These are phyloP conservation scores for Nomia melanderi DNA, from an alignment of 1,140 invertebrate genomes.

Conservation along the genomic window DNA sequence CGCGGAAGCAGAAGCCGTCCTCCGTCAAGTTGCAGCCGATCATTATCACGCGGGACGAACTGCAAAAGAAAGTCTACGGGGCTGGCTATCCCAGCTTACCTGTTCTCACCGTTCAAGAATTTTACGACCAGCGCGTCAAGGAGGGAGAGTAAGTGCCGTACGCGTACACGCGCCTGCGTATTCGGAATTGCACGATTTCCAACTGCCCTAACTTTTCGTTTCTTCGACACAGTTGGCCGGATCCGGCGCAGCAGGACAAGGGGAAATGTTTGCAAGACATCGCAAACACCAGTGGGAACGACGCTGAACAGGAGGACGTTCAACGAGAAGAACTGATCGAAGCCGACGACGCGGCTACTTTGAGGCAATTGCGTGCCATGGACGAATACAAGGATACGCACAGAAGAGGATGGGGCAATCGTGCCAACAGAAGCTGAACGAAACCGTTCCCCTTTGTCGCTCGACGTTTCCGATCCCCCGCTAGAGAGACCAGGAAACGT, in stretches of 20 bases:
- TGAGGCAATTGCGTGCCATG: conserved; percentile 86
- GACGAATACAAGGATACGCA: conserved; percentile 97
- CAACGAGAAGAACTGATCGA: conserved; percentile 84
- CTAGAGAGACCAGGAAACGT: too few relatives aligned
- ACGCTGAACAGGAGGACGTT: conserved; percentile 71
- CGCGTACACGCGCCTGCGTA: too few relatives aligned
- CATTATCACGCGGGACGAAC: conserved; percentile 93
- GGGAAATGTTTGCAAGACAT: conserved; percentile 67
- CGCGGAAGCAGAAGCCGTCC: conserved; percentile 74
- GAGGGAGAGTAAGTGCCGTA: conserved; percentile 87
- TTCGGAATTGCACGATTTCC: too few relatives aligned
- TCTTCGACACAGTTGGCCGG: conserved; percentile 72
- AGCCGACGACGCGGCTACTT: conserved; percentile 88
- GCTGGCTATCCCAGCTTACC: conserved; percentile 96
- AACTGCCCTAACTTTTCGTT: too few relatives aligned
- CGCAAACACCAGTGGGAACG: conserved; percentile 28
- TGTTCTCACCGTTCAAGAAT: conserved; percentile 95
- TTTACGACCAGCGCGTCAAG: conserved; percentile 93
- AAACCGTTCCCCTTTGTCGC: too few relatives aligned
- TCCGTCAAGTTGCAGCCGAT: conserved; percentile 89
- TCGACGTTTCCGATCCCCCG: too few relatives aligned
- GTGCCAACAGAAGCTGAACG: conserved; percentile 90
- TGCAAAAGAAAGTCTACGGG: conserved; percentile 97
- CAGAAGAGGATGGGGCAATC: conserved; percentile 93
- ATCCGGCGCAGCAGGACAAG: conserved; percentile 66